phyloP scores from a whole-genome alignment of 2,797 vertebrate species.

The Tenualosa ilisha region DNA sequence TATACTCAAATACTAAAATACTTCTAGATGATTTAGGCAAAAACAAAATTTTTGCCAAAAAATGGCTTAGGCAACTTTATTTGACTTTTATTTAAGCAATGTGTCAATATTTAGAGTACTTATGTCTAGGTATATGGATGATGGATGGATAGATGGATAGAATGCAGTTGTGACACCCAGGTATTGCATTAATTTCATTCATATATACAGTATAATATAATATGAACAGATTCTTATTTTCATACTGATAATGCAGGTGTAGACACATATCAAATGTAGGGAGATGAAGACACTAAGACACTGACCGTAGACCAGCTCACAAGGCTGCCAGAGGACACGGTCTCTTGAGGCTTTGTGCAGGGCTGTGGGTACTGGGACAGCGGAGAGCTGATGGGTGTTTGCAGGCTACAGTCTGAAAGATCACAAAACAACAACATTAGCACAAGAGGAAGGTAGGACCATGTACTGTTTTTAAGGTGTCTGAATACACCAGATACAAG shows the following conservation, averaged over 20 bases:
- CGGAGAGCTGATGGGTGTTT: slow-evolving; percentile 51
- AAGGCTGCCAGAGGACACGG: slow-evolving; percentile 40
- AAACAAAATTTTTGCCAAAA: too few species aligned
- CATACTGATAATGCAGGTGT: slow-evolving; percentile 19
- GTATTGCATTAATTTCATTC: too few species aligned
- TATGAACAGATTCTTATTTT: not conserved
- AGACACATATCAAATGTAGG: not conserved
- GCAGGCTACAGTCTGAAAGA: slow-evolving; percentile 45
- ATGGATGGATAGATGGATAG: too few species aligned
- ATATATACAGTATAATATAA: too few species aligned
- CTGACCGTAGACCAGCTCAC: slow-evolving; percentile 54
- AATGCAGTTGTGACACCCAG: too few species aligned
- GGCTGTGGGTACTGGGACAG: slow-evolving; percentile 45
- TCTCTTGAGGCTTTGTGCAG: slow-evolving; percentile 42
- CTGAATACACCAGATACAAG: not conserved
- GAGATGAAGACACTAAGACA: not conserved
- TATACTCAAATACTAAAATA: too few species aligned
- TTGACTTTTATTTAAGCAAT: too few species aligned
- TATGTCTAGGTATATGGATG: too few species aligned
- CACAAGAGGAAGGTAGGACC: not conserved
- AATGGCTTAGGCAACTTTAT: too few species aligned
- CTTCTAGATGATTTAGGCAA: too few species aligned
- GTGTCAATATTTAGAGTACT: too few species aligned
- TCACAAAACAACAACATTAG: not conserved
- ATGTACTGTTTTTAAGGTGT: not conserved